Percentiles rank a stretch among this genome's conserved stretches.
Conservation (phyloP, 2,797 vertebrate genomes). For the Acestrorhynchus altus region DNA sequence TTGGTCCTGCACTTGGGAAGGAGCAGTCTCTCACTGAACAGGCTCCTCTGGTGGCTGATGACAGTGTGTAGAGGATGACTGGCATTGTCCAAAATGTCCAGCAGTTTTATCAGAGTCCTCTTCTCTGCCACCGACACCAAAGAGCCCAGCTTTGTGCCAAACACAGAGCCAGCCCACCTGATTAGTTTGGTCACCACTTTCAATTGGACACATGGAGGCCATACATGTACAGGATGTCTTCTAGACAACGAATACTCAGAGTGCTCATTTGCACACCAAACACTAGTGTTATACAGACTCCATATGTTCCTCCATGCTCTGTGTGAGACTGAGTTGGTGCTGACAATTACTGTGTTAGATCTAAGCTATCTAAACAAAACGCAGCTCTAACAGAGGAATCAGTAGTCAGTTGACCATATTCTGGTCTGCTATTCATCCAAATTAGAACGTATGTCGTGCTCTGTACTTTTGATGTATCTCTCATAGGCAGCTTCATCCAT, state of each 20-base stretch:
- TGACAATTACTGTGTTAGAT: constrained; percentile 7
- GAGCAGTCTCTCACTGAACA: no score
- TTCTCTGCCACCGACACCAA: no score
- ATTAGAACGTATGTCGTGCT: constrained; percentile 77
- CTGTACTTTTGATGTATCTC: constrained; percentile 92
- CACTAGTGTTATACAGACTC: background rate
- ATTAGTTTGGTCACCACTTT: constrained; percentile 5
- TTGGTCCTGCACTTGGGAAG: no score
- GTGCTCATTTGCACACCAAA: background rate
- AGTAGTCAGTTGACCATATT: constrained; percentile 29
- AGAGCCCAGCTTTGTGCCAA: no score
- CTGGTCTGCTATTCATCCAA: constrained; percentile 48
- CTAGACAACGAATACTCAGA: background rate
- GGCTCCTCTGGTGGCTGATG: no score
- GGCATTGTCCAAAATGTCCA: no score
- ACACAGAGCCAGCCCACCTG: no score
- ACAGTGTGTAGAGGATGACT: no score
- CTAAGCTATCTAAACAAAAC: constrained; percentile 41
- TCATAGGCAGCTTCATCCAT: constrained; percentile 95
- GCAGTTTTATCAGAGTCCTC: no score
- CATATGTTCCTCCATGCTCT: background rate
- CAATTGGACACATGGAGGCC: background rate
- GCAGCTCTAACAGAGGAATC: constrained; percentile 35
- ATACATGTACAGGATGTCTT: background rate
- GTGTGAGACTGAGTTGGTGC: background rate